Conservation (phyloP, 1,140 invertebrate genomes). For the Pectinophora gossypiella region DNA sequence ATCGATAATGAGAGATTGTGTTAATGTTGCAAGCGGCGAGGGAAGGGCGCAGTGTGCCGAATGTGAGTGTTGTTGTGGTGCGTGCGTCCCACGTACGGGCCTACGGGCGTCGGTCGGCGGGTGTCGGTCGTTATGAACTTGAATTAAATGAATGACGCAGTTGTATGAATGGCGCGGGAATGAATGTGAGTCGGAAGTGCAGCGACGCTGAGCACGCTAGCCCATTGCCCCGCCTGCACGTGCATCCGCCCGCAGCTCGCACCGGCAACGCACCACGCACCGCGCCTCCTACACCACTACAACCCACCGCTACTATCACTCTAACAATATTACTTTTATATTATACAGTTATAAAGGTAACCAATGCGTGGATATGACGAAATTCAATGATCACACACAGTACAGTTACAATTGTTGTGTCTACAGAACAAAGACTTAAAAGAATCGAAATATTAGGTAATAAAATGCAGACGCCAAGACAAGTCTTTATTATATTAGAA, state of each 20-base stretch:
- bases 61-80: neutral
- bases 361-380: no score
- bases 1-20: slow-evolving; percentile 43
- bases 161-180: slow-evolving; percentile 68
- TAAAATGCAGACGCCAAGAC: no score
- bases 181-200: slow-evolving; percentile 65
- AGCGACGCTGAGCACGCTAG: slow-evolving; percentile 50
- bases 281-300: no score
- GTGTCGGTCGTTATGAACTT: slow-evolving; percentile 65
- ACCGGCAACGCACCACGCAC: slow-evolving; percentile 3
- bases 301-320: no score
- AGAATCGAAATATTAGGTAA: no score
- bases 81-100: slow-evolving; percentile 46
- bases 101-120: slow-evolving; percentile 27
- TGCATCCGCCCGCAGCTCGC: slow-evolving; percentile 42
- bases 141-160: slow-evolving; percentile 69
- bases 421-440: no score
- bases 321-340: no score
- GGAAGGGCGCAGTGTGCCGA: no score
- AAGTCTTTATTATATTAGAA: no score
- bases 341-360: no score
- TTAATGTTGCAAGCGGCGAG: slow-evolving; percentile 22
- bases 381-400: no score
- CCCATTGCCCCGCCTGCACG: slow-evolving; percentile 40
- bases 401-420: no score